Percentiles rank a stretch among this genome's conserved stretches.
Evolutionary conservation across 2,113 vertebrate species (phyloP).

Genomic region (Odontesthes bonariensis): DNA sequence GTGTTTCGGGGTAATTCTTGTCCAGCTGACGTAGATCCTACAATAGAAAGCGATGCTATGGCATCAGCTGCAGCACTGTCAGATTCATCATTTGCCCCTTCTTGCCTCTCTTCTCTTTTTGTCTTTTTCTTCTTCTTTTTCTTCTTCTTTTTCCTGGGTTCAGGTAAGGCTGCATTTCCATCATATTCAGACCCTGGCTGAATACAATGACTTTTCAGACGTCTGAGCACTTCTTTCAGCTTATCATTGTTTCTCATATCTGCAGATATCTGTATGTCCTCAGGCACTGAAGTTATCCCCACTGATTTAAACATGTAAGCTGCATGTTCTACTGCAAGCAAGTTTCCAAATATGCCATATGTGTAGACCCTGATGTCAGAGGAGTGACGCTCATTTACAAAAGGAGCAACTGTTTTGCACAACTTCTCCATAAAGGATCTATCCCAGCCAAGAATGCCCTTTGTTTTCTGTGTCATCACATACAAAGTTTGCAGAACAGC

Average conservation of each 20-base stretch:
- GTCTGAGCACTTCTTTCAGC: constrained; percentile 59
- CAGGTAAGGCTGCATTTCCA: not conserved
- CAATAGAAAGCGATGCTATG: not conserved
- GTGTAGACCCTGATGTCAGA: not conserved
- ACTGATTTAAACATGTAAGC: constrained; percentile 13
- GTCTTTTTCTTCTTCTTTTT: constrained; percentile 50
- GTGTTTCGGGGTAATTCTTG: fast-evolving
- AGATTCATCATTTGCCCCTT: not conserved
- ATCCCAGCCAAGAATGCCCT: constrained; percentile 33
- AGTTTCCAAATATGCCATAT: constrained; percentile 54
- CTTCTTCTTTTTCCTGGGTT: constrained; percentile 41
- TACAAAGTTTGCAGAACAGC: not conserved
- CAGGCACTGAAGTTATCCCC: constrained; percentile 61
- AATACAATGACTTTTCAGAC: constrained; percentile 28
- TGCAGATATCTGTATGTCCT: constrained; percentile 47
- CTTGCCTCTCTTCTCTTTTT: constrained; percentile 18
- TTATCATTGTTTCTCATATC: constrained; percentile 44
- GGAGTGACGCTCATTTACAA: not conserved
- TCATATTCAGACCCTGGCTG: constrained; percentile 11
- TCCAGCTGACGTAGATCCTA: constrained; percentile 29
- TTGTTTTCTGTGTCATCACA: constrained; percentile 68
- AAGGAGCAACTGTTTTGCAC: constrained; percentile 41
- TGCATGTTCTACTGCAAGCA: constrained; percentile 28
- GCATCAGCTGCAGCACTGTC: not conserved
- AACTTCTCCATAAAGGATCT: constrained; percentile 24